phyloP scores from a whole-genome alignment of 1,140 invertebrate genomes.

The Lepidurus apus region DNA sequence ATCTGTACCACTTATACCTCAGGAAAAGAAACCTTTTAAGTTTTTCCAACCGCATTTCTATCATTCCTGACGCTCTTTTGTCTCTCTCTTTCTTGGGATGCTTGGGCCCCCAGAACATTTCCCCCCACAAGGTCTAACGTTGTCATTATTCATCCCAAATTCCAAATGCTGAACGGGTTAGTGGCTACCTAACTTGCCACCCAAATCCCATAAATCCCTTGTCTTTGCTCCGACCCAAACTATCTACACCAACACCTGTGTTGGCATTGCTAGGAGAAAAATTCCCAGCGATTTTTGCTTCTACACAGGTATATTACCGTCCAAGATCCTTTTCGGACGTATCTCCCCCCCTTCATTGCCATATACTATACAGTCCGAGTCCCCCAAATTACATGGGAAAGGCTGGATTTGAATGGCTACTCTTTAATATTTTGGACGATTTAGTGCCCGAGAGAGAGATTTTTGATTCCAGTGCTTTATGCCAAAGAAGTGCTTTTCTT shows the following conservation, averaged over 20 bases:
- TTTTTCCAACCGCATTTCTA: not conserved
- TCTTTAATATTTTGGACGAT: constrained; percentile 15
- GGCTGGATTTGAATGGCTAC: not conserved
- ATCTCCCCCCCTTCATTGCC: not conserved
- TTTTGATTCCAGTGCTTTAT: not conserved
- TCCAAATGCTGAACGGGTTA: constrained; percentile 21
- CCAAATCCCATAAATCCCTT: constrained; percentile 19
- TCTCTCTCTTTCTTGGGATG: not conserved
- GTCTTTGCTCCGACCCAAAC: constrained; percentile 13
- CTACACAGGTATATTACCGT: not conserved
- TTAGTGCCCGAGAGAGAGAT: not conserved
- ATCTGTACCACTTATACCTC: not conserved
- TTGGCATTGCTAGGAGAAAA: constrained; percentile 3
- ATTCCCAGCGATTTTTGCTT: not conserved
- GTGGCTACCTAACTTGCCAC: constrained; percentile 20
- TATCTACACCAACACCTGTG: constrained; percentile 3
- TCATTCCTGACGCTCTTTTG: constrained; percentile 15
- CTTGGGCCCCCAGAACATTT: not conserved
- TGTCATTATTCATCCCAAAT: constrained; percentile 16
- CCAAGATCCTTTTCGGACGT: not conserved
- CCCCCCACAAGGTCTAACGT: not conserved
- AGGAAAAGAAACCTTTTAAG: not conserved
- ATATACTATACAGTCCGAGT: not conserved
- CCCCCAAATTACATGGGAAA: not conserved
- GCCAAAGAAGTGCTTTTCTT: not conserved